These are phyloP conservation scores for Phania funesta DNA, from an alignment of 2,888 invertebrate species.

Conservation along the genomic window DNA sequence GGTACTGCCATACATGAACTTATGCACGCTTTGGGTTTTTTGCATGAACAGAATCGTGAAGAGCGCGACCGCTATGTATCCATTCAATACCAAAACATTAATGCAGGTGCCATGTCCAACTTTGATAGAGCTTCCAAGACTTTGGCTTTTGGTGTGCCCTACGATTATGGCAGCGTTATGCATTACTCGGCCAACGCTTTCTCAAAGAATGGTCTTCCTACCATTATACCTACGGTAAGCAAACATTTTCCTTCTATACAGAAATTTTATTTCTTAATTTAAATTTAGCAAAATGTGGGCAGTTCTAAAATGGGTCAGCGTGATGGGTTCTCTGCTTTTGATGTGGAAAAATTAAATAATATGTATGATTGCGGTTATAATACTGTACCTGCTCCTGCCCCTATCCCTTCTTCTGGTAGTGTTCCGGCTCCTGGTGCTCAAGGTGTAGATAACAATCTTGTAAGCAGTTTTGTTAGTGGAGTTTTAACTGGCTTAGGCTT, in stretches of 20 bases:
- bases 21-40: conserved; percentile 89
- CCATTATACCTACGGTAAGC: conserved; percentile 86
- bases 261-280: neutral
- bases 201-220: conserved; percentile 86
- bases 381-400: conserved; percentile 32
- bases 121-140: conserved; percentile 85
- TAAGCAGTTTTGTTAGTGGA: conserved; percentile 76
- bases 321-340: conserved; percentile 86
- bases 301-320: conserved; percentile 86
- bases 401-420: conserved; percentile 2
- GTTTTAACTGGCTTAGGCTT: conserved; percentile 76
- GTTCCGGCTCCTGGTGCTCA: conserved; percentile 46
- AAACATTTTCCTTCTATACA: neutral
- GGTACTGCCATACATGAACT: conserved; percentile 90
- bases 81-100: conserved; percentile 86
- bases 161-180: conserved; percentile 92
- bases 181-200: conserved; percentile 90
- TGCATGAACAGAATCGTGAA: conserved; percentile 90
- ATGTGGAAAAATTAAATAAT: conserved; percentile 86
- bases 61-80: conserved; percentile 87
- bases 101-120: conserved; percentile 84
- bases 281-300: conserved; percentile 71
- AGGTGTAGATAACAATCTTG: conserved; percentile 71
- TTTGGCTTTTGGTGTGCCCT: conserved; percentile 85
- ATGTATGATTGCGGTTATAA: conserved; percentile 86